These are phyloP conservation scores for Herpetotheres cachinnans DNA, from an alignment of 2,113 vertebrate genomes.

Conservation along the genomic window DNA sequence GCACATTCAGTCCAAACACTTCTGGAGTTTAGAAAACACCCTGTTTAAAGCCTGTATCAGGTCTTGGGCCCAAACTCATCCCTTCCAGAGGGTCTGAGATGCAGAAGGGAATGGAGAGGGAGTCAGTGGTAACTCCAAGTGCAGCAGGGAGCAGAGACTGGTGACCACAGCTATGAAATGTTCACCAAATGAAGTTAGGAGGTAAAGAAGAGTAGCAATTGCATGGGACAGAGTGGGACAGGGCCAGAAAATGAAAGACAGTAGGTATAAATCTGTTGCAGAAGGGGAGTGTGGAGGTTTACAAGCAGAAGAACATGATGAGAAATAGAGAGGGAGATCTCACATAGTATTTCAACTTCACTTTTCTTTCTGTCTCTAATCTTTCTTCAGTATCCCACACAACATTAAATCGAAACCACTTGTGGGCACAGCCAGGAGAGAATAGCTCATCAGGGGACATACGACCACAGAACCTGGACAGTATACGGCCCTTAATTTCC, in stretches of 20 bases:
- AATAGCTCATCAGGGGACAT: constrained; percentile 47
- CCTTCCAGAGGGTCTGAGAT: not conserved
- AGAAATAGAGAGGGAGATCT: not conserved
- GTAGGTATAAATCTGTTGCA: not conserved
- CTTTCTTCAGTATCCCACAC: not conserved
- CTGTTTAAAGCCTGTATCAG: not conserved
- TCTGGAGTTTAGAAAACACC: not conserved
- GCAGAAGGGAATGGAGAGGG: not conserved
- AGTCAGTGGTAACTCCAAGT: not conserved
- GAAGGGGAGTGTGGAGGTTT: not conserved
- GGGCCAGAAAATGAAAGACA: not conserved
- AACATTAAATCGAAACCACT: not conserved
- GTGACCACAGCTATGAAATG: not conserved
- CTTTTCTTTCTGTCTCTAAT: not conserved
- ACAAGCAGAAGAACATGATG: not conserved
- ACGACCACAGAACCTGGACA: not conserved
- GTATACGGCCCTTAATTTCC: constrained; percentile 63
- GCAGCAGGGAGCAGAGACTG: not conserved
- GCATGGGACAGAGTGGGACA: not conserved
- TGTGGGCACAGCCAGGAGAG: not conserved
- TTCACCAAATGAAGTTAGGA: not conserved
- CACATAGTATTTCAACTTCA: not conserved
- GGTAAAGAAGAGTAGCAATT: not conserved
- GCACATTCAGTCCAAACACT: not conserved
- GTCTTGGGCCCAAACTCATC: not conserved